phyloP scores from a whole-genome alignment of 2,797 vertebrate species.

The Catamblyrhynchus diadema region DNA sequence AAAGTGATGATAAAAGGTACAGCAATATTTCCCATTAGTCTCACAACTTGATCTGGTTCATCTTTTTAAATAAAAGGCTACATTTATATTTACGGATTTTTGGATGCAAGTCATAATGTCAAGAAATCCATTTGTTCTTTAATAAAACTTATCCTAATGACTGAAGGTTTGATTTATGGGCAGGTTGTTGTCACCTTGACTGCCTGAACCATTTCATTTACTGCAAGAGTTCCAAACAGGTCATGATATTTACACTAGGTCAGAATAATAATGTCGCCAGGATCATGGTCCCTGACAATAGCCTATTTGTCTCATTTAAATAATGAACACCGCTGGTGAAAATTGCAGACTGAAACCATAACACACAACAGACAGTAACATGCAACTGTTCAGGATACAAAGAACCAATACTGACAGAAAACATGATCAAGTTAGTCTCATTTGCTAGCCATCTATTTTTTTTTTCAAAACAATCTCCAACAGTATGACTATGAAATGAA shows the following conservation, averaged over 20 bases:
- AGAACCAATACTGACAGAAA: neutral
- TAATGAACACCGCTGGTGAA: constrained; percentile 81
- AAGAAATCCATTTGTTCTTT: constrained; percentile 74
- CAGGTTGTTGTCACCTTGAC: constrained; percentile 71
- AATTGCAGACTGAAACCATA: constrained; percentile 69
- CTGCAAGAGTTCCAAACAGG: constrained; percentile 73
- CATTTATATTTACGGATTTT: constrained; percentile 53
- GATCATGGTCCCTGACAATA: constrained; percentile 74
- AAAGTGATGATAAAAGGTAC: constrained; percentile 7
- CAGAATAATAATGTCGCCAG: constrained; percentile 78
- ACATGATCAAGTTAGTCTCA: neutral
- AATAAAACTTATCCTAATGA: constrained; percentile 77
- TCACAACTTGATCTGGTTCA: neutral
- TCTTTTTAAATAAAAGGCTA: constrained; percentile 3
- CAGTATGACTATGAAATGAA: no score
- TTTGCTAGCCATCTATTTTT: neutral
- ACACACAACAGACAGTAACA: neutral
- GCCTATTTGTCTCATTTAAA: constrained; percentile 87
- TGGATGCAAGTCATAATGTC: constrained; percentile 72
- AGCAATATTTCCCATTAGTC: neutral
- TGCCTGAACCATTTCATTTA: constrained; percentile 78
- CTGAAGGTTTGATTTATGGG: constrained; percentile 80
- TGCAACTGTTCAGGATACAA: neutral
- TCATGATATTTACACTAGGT: constrained; percentile 84
- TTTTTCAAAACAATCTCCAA: neutral